Conservation (phyloP, 2,113 vertebrate genomes). For the Scolopax mira region DNA sequence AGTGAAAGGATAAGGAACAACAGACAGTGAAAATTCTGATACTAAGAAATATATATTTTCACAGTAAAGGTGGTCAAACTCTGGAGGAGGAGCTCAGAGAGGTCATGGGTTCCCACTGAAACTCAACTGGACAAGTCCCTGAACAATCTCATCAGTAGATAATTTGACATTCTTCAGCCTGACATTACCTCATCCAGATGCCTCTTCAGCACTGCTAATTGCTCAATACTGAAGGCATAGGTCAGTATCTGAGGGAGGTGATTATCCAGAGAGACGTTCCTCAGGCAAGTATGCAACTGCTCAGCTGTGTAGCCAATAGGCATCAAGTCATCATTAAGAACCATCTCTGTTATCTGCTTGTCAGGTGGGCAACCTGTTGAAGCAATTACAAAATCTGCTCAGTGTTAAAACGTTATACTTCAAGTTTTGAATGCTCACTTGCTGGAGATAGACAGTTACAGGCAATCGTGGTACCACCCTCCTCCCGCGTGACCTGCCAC, state of each 20-base stretch:
- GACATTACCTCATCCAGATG: conserved; percentile 60
- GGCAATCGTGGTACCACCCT: neutral
- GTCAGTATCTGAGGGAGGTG: neutral
- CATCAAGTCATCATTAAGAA: neutral
- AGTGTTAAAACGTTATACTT: neutral
- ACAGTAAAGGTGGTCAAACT: neutral
- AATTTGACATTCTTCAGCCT: neutral
- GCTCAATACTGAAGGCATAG: conserved; percentile 56
- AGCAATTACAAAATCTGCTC: neutral
- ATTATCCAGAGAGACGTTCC: neutral
- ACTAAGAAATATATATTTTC: neutral
- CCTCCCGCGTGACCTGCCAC: neutral
- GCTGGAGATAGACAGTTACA: neutral
- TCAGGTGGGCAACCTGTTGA: neutral
- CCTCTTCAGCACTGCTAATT: conserved; percentile 54
- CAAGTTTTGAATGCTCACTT: neutral
- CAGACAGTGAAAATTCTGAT: neutral
- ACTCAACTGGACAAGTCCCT: neutral
- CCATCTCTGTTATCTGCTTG: neutral
- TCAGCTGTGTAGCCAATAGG: neutral
- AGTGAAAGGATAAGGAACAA: neutral
- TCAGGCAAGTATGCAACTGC: conserved; percentile 59
- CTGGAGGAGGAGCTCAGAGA: neutral
- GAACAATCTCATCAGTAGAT: neutral
- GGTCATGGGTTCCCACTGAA: neutral